Conservation (phyloP, 1,140 invertebrate species). For the Drosophila hydei region DNA sequence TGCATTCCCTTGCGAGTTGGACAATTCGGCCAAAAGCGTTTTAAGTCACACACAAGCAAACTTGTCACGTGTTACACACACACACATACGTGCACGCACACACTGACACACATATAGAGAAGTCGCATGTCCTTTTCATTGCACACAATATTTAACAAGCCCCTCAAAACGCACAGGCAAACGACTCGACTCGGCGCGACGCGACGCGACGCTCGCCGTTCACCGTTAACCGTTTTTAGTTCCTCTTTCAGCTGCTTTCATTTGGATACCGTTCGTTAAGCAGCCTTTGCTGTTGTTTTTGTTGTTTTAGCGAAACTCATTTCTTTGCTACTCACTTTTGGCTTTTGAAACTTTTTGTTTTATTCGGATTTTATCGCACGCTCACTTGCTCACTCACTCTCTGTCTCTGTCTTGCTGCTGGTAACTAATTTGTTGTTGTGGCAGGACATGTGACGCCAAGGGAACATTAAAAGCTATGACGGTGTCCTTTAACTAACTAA, state of each 20-base stretch:
- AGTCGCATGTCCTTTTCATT: slow-evolving; percentile 72
- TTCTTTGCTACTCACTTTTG: slow-evolving; percentile 68
- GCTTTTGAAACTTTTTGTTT: slow-evolving; percentile 60
- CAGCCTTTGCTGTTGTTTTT: slow-evolving; percentile 24
- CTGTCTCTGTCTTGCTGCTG: slow-evolving; percentile 2
- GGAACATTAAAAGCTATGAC: slow-evolving; percentile 34
- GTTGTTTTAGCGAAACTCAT: slow-evolving; percentile 60
- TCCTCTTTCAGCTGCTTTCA: slow-evolving; percentile 42
- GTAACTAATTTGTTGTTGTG: slow-evolving; percentile 71
- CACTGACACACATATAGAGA: slow-evolving; percentile 11
- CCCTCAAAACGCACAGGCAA: slow-evolving; percentile 41
- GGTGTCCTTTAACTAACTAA: slow-evolving; percentile 48
- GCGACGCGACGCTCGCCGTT: slow-evolving; percentile 16
- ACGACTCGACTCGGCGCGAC: background rate
- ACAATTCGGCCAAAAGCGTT: slow-evolving; percentile 59
- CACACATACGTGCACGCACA: slow-evolving; percentile 24
- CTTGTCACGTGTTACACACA: slow-evolving; percentile 30
- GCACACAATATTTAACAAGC: slow-evolving; percentile 57
- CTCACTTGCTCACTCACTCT: slow-evolving; percentile 9
- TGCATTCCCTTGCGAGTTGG: slow-evolving; percentile 43
- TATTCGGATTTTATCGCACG: slow-evolving; percentile 4
- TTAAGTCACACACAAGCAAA: slow-evolving; percentile 20
- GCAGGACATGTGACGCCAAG: slow-evolving; percentile 64
- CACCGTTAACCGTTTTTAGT: slow-evolving; percentile 22
- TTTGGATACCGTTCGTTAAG: slow-evolving; percentile 28